These are phyloP conservation scores for Odobenus rosmarus DNA, from an alignment of 2,113 vertebrate species.

Conservation along the genomic window DNA sequence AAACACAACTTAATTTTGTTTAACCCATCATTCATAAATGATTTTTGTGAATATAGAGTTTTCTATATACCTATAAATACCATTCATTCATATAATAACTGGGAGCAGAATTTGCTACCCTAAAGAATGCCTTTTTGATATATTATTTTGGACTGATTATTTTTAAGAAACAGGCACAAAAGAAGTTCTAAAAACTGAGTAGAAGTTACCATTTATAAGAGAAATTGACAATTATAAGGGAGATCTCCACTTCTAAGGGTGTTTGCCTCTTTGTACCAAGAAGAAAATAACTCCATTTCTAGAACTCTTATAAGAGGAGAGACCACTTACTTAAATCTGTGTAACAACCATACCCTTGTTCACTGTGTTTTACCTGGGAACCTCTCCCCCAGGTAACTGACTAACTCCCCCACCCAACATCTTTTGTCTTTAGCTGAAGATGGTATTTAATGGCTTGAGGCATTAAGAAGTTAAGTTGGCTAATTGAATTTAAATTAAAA, in stretches of 20 bases:
- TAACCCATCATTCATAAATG: background rate
- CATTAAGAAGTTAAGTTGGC: background rate
- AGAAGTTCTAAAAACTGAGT: background rate
- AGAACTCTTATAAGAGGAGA: background rate
- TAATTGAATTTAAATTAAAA: background rate
- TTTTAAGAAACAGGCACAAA: background rate
- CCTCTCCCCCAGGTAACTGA: background rate
- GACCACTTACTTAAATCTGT: background rate
- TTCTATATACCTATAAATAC: background rate
- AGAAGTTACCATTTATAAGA: background rate
- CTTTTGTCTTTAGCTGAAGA: background rate
- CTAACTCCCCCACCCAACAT: background rate
- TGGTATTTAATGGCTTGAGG: background rate
- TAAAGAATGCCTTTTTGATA: background rate
- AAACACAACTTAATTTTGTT: slow-evolving; percentile 1
- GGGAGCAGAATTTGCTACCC: background rate
- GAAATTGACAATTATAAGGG: background rate
- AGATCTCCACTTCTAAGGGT: background rate
- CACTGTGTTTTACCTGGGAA: background rate
- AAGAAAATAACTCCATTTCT: background rate
- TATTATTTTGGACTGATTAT: background rate
- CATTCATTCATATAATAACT: background rate
- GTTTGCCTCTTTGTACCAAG: background rate
- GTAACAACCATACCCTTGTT: background rate
- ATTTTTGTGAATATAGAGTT: background rate